Percentiles rank a stretch among this genome's conserved stretches.
Conservation (phyloP, 1,140 invertebrate species). For the Aporrectodea caliginosa region DNA sequence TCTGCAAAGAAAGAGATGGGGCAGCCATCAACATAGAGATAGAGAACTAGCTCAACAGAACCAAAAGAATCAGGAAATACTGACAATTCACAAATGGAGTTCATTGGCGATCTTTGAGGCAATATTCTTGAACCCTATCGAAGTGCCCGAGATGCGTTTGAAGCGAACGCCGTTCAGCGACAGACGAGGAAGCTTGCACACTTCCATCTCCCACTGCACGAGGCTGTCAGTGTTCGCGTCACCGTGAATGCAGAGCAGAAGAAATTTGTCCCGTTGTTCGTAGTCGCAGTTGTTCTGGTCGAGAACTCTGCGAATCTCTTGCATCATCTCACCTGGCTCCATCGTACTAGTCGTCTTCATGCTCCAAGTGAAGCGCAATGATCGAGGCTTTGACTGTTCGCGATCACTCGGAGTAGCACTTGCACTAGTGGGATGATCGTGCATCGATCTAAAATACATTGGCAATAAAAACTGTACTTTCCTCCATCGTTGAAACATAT, state of each 20-base stretch:
- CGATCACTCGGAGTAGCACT: not conserved
- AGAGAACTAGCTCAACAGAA: too few relatives aligned
- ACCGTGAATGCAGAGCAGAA: conserved; percentile 95
- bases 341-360: conserved; percentile 99
- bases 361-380: conserved; percentile 98
- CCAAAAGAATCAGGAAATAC: too few relatives aligned
- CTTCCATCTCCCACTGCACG: conserved; percentile 99
- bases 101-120: conserved; percentile 99
- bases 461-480: not conserved
- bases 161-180: conserved; percentile 98
- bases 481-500: not conserved
- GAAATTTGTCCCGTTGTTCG: conserved; percentile 95
- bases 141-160: conserved; percentile 98
- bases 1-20: too few relatives aligned
- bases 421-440: not conserved
- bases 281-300: conserved; percentile 99
- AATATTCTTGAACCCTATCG: conserved; percentile 99
- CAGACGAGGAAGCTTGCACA: conserved; percentile 95
- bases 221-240: conserved; percentile 97
- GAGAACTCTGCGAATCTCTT: conserved; percentile 93
- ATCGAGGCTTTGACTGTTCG: conserved; percentile 71
- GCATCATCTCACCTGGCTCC: conserved; percentile 98
- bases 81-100: conserved; percentile 79
- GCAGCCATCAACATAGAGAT: too few relatives aligned
- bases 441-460: not conserved